Conservation (phyloP, 2,797 vertebrate species). For the Mormyrops attenuatus region DNA sequence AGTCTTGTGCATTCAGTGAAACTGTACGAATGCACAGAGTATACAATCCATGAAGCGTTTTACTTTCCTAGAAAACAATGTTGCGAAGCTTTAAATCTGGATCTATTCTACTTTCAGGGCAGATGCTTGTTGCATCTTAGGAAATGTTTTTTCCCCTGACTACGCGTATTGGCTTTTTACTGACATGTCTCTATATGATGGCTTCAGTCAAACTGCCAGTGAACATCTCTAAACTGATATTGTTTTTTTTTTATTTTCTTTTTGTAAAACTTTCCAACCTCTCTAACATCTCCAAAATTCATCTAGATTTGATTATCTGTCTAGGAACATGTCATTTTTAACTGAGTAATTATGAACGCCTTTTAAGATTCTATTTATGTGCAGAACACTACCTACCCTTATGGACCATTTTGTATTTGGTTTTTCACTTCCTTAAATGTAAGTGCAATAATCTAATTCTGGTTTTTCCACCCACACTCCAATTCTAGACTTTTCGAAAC, state of each 20-base stretch:
- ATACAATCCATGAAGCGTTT: neutral
- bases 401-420: conserved; percentile 6
- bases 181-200: neutral
- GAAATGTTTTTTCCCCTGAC: neutral
- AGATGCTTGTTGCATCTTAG: neutral
- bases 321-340: neutral
- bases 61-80: neutral
- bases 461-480: conserved; percentile 6
- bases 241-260: neutral
- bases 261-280: neutral
- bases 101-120: neutral
- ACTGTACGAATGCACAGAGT: neutral
- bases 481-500: neutral
- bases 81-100: neutral
- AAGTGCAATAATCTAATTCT: neutral
- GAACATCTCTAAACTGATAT: neutral
- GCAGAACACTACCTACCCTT: conserved; percentile 65
- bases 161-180: neutral
- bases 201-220: neutral
- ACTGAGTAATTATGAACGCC: conserved; percentile 1
- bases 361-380: conserved; percentile 47
- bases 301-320: neutral
- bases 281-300: neutral
- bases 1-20: neutral
- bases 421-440: neutral